Evolutionary conservation across 2,113 vertebrate species (phyloP).

Genomic region (Phocoena sinus): DNA sequence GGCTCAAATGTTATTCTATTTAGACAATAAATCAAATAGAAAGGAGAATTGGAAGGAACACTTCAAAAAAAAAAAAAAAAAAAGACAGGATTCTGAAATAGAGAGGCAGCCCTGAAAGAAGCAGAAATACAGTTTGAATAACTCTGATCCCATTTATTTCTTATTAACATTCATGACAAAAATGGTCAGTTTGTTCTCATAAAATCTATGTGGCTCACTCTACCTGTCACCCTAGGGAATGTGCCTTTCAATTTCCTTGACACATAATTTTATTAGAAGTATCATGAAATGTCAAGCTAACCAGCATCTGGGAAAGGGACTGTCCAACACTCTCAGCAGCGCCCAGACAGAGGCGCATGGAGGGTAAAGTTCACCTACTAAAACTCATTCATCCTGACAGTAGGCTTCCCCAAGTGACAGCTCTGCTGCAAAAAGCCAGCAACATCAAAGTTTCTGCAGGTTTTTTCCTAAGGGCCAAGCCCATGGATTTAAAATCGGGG

Average conservation of each 20-base stretch:
- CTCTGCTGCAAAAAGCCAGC: slow-evolving; percentile 9
- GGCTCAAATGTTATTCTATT: slow-evolving; percentile 20
- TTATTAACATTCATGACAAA: slow-evolving; percentile 69
- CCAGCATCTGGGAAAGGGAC: slow-evolving; percentile 59
- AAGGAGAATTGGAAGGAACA: not conserved
- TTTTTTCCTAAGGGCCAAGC: slow-evolving; percentile 34
- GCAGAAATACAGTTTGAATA: slow-evolving; percentile 23
- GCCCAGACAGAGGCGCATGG: slow-evolving; percentile 9
- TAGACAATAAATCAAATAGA: slow-evolving; percentile 20
- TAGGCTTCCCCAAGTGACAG: slow-evolving; percentile 34
- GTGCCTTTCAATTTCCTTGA: slow-evolving; percentile 66
- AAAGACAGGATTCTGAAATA: not conserved
- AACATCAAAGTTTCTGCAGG: slow-evolving; percentile 4
- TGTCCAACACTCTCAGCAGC: slow-evolving; percentile 50
- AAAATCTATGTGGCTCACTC: slow-evolving; percentile 58
- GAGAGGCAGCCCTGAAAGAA: not conserved
- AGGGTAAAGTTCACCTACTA: slow-evolving; percentile 50
- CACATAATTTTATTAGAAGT: slow-evolving; percentile 68
- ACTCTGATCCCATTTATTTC: slow-evolving; percentile 67
- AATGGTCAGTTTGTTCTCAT: slow-evolving; percentile 68
- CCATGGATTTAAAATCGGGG: slow-evolving; percentile 21
- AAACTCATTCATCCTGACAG: slow-evolving; percentile 65
- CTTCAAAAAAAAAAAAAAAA: not conserved
- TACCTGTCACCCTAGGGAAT: slow-evolving; percentile 55
- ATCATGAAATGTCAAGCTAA: slow-evolving; percentile 66